Conservation (phyloP, 2,797 vertebrate genomes). For the Scarus forsteni region DNA sequence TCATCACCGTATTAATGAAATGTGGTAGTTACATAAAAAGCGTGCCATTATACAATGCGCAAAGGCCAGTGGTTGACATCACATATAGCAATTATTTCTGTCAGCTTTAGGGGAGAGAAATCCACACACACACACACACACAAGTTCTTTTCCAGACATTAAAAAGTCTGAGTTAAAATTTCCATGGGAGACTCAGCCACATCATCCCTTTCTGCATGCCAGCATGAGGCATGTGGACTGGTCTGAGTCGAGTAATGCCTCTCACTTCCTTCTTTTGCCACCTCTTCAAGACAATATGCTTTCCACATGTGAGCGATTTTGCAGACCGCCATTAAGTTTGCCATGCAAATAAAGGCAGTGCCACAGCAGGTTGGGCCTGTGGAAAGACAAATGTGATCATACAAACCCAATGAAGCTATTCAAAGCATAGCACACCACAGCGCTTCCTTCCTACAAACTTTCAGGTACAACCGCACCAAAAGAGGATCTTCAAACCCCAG, state of each 20-base stretch:
- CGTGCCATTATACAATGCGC: conserved; percentile 52
- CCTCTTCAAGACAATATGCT: conserved; percentile 75
- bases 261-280: conserved; percentile 78
- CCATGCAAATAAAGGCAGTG: conserved; percentile 61
- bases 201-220: conserved; percentile 77
- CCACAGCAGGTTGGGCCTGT: conserved; percentile 25
- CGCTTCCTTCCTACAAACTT: conserved; percentile 31
- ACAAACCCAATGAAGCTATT: conserved; percentile 46
- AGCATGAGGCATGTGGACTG: conserved; percentile 73
- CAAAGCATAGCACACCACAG: conserved; percentile 41
- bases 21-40: conserved; percentile 48
- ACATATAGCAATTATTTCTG: conserved; percentile 79
- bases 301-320: conserved; percentile 69
- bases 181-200: conserved; percentile 81
- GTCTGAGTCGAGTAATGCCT: conserved; percentile 57
- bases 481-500: background rate
- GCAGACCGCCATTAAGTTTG: conserved; percentile 37
- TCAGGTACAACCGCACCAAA: conserved; percentile 10
- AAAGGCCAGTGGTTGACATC: conserved; percentile 68
- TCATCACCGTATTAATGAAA: conserved; percentile 61
- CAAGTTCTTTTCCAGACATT: conserved; percentile 82
- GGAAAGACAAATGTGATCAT: conserved; percentile 57
- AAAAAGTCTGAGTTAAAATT: conserved; percentile 79
- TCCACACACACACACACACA: conserved; percentile 57
- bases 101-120: conserved; percentile 68